phyloP scores from a whole-genome alignment of 2,888 invertebrate genomes.

The Acrobasis consociella region DNA sequence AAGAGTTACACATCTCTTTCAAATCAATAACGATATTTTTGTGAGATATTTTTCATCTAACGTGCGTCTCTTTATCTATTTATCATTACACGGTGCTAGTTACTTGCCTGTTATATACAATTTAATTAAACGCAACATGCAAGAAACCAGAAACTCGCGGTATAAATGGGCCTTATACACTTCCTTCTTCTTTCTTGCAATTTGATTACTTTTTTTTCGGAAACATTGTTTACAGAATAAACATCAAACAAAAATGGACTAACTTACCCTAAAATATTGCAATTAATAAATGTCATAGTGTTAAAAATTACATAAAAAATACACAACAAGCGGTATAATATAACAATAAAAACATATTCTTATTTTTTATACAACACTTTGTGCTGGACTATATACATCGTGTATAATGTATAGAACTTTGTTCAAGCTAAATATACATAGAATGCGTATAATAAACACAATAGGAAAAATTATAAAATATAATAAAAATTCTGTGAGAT shows the following conservation, averaged over 20 bases:
- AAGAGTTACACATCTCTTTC: no score
- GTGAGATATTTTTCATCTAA: no score
- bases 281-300: constrained; percentile 37
- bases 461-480: constrained; percentile 35
- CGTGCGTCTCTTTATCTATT: no score
- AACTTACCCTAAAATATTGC: constrained; percentile 38
- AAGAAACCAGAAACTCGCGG: no score
- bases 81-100: no score
- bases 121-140: no score
- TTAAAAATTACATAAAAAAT: constrained; percentile 47
- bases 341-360: constrained; percentile 39
- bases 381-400: constrained; percentile 61
- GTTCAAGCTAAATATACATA: constrained; percentile 72
- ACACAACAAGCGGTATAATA: constrained; percentile 51
- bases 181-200: neutral
- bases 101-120: no score
- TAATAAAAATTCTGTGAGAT: constrained; percentile 6
- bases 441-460: constrained; percentile 36
- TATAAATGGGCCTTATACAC: no score
- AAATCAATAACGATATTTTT: no score
- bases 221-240: constrained; percentile 10
- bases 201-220: neutral
- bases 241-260: neutral
- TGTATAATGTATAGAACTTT: constrained; percentile 60
- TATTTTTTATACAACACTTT: constrained; percentile 60